Evolutionary conservation across 1,140 invertebrate genomes (phyloP), one percentile per base, ranked within the genome.

Genomic region (Drosophila ananassae): DNA sequence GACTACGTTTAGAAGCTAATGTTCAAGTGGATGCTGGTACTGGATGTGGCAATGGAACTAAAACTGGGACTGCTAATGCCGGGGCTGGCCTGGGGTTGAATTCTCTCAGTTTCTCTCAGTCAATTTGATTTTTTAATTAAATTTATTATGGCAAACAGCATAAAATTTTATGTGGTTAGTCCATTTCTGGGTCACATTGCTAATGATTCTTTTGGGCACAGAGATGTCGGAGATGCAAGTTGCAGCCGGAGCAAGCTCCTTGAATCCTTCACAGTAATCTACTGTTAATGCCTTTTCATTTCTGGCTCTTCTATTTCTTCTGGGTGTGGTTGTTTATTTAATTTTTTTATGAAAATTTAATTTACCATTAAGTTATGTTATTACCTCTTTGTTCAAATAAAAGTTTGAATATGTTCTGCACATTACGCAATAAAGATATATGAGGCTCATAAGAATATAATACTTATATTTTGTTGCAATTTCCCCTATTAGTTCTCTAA

Each of bases 91-190:
- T 47, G 17, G 44, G 4, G 30, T 41, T 22, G 51, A 39, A 46
- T 53, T 62, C 12, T 32, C 22, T 41, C 54, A 28, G 25, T 28
- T 28, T 39, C 37, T 77, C 53, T 63, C 55, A 56, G 77, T 62
- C 73, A 67, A 66, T 85, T 77, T 80, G 50, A 53, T 64, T 66
- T 77, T 80, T 59, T 84, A 80, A 85, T 85, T 85, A 78, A 75
- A 82, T 85, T 87, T 85, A 82, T 87, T 85, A 76, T 60, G 51
- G 69, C 77, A 81, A 85, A 68, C 71, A 67, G 78, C 82, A 85
- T 87, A 74, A 75, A 81, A 78, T 87, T 87, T 81, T 69, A 85
- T 85, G 82, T 74, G 81, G 78, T 72, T 72, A 77, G 69, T 64
- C 73, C 74, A 55, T 74, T 81, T 87, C 78, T 81, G 78, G 81